Evolutionary conservation across 1,140 invertebrate species (phyloP).

Genomic region (Brachionus calyciflorus): DNA sequence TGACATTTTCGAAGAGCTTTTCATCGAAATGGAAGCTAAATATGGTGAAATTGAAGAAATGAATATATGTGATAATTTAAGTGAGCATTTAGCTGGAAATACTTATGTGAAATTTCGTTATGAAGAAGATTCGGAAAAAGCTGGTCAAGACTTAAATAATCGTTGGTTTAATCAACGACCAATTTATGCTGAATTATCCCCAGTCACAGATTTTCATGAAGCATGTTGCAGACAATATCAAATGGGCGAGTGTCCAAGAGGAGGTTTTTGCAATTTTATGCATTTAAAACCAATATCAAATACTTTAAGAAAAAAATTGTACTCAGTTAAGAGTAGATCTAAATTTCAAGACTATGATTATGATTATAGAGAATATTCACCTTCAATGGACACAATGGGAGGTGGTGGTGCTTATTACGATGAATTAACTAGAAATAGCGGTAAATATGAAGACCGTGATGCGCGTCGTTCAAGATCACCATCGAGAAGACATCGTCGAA

Average conservation of each 20-base stretch:
- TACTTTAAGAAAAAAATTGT: conserved; percentile 69
- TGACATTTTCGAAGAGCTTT: conserved; percentile 98
- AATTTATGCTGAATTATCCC: conserved; percentile 93
- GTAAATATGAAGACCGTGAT: conserved; percentile 23
- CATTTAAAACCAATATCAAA: conserved; percentile 95
- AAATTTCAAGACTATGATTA: conserved; percentile 1
- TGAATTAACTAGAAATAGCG: conserved; percentile 17
- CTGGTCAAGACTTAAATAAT: conserved; percentile 92
- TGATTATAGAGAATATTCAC: conserved; percentile 26
- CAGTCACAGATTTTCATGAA: conserved; percentile 97
- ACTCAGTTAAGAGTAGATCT: conserved; percentile 43
- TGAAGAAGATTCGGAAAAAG: conserved; percentile 96
- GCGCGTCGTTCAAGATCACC: conserved; percentile 14
- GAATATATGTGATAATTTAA: conserved; percentile 98
- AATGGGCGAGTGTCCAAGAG: conserved; percentile 95
- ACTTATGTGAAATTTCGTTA: conserved; percentile 74
- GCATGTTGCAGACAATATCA: conserved; percentile 98
- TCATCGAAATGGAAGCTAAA: conserved; percentile 95
- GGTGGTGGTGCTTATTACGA: conserved; percentile 32
- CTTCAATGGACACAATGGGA: conserved; percentile 36
- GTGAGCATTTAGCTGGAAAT: conserved; percentile 87
- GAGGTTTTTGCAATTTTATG: conserved; percentile 99
- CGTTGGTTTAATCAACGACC: conserved; percentile 98
- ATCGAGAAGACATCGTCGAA: conserved; percentile 21
- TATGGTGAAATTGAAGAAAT: conserved; percentile 99